Evolutionary conservation across 2,888 invertebrate genomes (phyloP).

Genomic region (Apodemia zela): DNA sequence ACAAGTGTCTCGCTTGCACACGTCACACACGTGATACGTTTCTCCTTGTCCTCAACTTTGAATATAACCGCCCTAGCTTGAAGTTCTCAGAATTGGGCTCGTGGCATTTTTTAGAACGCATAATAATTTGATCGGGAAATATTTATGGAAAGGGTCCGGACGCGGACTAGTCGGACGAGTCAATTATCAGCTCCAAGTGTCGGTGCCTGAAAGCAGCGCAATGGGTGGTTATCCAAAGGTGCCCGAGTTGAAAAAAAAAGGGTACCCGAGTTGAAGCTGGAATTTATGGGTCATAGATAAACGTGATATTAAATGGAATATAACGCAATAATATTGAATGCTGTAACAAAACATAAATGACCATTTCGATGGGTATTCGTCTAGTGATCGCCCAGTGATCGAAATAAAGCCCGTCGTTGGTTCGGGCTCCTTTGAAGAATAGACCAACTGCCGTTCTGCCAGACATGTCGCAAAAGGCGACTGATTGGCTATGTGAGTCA

Average conservation of each 20-base stretch:
- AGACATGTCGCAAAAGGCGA: too few relatives aligned
- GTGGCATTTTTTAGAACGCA: slow-evolving; percentile 75
- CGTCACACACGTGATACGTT: slow-evolving; percentile 32
- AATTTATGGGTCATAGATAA: slow-evolving; percentile 64
- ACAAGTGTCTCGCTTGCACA: slow-evolving; percentile 50
- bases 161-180: slow-evolving; percentile 66
- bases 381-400: not conserved
- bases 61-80: slow-evolving; percentile 69
- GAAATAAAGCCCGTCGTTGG: not conserved
- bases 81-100: slow-evolving; percentile 69
- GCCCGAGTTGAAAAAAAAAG: slow-evolving; percentile 40
- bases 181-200: slow-evolving; percentile 65
- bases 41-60: slow-evolving; percentile 58
- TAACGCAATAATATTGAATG: not conserved
- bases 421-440: too few relatives aligned
- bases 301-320: slow-evolving; percentile 35
- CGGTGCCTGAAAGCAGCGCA: slow-evolving; percentile 60
- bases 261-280: slow-evolving; percentile 46
- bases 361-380: not conserved
- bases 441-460: too few relatives aligned
- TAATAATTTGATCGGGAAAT: slow-evolving; percentile 80
- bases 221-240: slow-evolving; percentile 59
- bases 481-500: too few relatives aligned
- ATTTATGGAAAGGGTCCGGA: slow-evolving; percentile 77
- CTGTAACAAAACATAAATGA: slow-evolving; percentile 24